Evolutionary conservation across 1,140 invertebrate species (phyloP), one percentile per base, ranked within the genome.

Genomic region (Acromyrmex echinatior): DNA sequence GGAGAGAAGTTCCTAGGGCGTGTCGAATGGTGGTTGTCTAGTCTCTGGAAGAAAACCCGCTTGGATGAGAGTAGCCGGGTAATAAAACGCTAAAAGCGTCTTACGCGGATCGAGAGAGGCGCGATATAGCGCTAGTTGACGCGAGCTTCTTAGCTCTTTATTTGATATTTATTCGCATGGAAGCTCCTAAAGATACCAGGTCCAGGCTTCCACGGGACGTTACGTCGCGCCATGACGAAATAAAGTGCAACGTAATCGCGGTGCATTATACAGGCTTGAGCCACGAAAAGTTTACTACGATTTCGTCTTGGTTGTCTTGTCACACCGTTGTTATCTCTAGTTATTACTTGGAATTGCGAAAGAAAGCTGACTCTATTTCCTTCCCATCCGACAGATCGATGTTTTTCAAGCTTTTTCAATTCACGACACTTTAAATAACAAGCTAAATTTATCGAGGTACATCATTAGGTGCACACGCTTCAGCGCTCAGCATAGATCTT

Each of bases 51-150:
- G 77, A 88, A 66, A 89, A 90, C 88, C 89, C 91, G 89, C 90
- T 87, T 87, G 90, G 82, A 6, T 58, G 65, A 53, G 56, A 92
- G 90, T 93, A 87, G 92, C 89, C 90, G 88, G 87, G 90, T 93
- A 92, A 94, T 93, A 93, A 93, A 94, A 93, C 92, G 92, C 90
- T 94, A 93, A 94, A 94, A 94, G 93, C 93, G 93, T 93, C 90
- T 92, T 73, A 87, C 89, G 88, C 90, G 88, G 89, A 91, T 92
- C 86, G 87, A 86, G 86, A 89, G 49, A 66, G 56, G 56, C 39
- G 68, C 70, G 79, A 84, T 84, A 85, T 74, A 85, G 79, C 86
- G 60, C 79, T 60, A 53, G 66, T 87, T 87, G 86, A 87, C 80
- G 79, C 80, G 80, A 76, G 86, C 86, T 73, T 66, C 86, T 84